A percentile compares a stretch with the other conserved stretches of the same genome.
These are phyloP conservation scores for Quadroppia sp. DNA, from an alignment of 2,888 invertebrate species.

Conservation along the genomic window DNA sequence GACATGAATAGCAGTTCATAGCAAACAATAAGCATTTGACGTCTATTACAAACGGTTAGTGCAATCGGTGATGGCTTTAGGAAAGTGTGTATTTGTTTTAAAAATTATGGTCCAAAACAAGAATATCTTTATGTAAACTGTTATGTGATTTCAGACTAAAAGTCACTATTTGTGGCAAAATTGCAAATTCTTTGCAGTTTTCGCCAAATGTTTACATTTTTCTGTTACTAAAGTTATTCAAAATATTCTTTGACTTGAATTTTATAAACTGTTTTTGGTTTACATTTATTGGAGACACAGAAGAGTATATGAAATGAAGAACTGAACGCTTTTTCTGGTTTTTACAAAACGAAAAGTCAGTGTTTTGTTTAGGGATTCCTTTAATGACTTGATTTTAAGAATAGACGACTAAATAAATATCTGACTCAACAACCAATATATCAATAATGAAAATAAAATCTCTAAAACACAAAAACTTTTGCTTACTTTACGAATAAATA, in stretches of 20 bases:
- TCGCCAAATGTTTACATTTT: background rate
- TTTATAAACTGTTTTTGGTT: background rate
- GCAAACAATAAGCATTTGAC: too few species aligned
- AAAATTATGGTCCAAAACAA: background rate
- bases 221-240: background rate
- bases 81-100: background rate
- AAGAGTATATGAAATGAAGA: background rate
- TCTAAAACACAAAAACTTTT: background rate
- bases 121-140: background rate
- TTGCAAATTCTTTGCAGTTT: background rate
- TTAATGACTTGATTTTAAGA: background rate
- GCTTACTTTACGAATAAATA: background rate
- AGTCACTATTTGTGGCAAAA: background rate
- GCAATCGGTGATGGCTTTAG: background rate
- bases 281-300: conserved; percentile 3
- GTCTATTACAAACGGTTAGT: too few species aligned
- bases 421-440: background rate
- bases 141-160: background rate
- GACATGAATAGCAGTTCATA: background rate
- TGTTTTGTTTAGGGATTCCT: background rate
- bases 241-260: background rate
- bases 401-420: background rate
- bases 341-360: background rate
- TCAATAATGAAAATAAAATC: background rate
- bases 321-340: background rate